phyloP scores from a whole-genome alignment of 2,888 invertebrate genomes.

The Drosophila diplacantha region DNA sequence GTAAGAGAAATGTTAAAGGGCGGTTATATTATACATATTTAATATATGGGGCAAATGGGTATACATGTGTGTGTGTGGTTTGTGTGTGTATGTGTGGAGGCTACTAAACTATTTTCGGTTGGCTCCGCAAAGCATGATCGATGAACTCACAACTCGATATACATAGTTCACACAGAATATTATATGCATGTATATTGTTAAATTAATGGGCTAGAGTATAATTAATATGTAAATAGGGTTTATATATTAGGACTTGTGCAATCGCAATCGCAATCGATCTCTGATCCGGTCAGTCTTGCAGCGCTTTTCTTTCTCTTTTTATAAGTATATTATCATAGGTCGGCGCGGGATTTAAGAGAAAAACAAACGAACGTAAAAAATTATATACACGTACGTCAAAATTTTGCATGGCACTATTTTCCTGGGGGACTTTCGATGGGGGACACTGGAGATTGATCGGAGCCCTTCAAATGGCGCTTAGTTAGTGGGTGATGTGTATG shows the following conservation, averaged over 20 bases:
- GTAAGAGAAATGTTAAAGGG: constrained; percentile 32
- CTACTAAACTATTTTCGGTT: constrained; percentile 31
- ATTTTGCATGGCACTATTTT: constrained; percentile 46
- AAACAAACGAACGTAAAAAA: constrained; percentile 67
- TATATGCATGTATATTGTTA: constrained; percentile 35
- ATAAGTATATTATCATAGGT: constrained; percentile 37
- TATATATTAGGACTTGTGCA: constrained; percentile 50
- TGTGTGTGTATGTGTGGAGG: neutral
- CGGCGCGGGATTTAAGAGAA: constrained; percentile 22
- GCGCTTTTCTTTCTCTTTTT: constrained; percentile 28
- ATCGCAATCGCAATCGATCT: constrained; percentile 60
- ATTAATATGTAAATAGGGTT: constrained; percentile 30
- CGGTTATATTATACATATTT: constrained; percentile 34
- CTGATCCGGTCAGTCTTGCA: constrained; percentile 29
- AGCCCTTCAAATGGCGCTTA: constrained; percentile 19
- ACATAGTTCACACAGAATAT: constrained; percentile 34
- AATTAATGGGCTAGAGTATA: constrained; percentile 51
- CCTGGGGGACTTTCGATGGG: constrained; percentile 6
- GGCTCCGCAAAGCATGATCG: constrained; percentile 39
- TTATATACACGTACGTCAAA: constrained; percentile 78
- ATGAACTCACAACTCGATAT: constrained; percentile 27
- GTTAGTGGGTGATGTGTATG: constrained; percentile 27
- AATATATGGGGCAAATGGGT: constrained; percentile 23
- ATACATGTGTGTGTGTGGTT: constrained; percentile 27
- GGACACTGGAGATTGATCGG: constrained; percentile 4